Conservation (phyloP, 2,888 invertebrate species). For the Cremastinae sp. region DNA sequence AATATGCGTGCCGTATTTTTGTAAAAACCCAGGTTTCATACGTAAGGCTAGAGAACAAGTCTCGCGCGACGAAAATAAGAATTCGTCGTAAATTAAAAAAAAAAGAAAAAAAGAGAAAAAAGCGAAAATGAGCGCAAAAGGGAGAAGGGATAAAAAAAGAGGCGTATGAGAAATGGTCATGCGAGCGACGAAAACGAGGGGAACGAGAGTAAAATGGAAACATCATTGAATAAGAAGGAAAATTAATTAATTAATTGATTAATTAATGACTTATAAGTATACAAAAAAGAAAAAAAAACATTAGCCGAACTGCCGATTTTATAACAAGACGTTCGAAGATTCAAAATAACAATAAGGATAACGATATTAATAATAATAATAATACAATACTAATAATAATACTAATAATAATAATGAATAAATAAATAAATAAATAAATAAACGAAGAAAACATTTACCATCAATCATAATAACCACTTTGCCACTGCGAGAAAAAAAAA, state of each 20-base stretch:
- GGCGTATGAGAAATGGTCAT: slow-evolving; percentile 21
- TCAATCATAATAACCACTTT: slow-evolving; percentile 57
- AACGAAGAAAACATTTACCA: slow-evolving; percentile 49
- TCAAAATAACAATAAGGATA: slow-evolving; percentile 27
- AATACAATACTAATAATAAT: neutral
- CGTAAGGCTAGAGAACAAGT: slow-evolving; percentile 75
- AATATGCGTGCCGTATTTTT: slow-evolving; percentile 79
- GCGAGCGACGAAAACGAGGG: slow-evolving; percentile 15
- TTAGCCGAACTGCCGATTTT: slow-evolving; percentile 79
- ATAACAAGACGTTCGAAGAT: slow-evolving; percentile 73
- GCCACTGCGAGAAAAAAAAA: slow-evolving; percentile 60
- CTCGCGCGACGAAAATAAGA: slow-evolving; percentile 73
- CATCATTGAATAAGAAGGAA: neutral
- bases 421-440: slow-evolving; percentile 23
- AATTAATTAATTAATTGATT: slow-evolving; percentile 37
- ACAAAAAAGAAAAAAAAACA: slow-evolving; percentile 47
- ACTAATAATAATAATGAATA: slow-evolving; percentile 2
- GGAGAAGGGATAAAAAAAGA: slow-evolving; percentile 21
- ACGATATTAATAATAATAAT: neutral
- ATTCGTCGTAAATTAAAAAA: slow-evolving; percentile 67
- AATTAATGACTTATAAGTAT: slow-evolving; percentile 41
- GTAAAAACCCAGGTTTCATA: slow-evolving; percentile 79
- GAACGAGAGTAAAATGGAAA: slow-evolving; percentile 12
- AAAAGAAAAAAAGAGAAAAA: slow-evolving; percentile 33
- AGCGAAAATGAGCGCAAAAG: slow-evolving; percentile 18